Conservation (phyloP, 2,888 invertebrate species). For the Xanthia togata region DNA sequence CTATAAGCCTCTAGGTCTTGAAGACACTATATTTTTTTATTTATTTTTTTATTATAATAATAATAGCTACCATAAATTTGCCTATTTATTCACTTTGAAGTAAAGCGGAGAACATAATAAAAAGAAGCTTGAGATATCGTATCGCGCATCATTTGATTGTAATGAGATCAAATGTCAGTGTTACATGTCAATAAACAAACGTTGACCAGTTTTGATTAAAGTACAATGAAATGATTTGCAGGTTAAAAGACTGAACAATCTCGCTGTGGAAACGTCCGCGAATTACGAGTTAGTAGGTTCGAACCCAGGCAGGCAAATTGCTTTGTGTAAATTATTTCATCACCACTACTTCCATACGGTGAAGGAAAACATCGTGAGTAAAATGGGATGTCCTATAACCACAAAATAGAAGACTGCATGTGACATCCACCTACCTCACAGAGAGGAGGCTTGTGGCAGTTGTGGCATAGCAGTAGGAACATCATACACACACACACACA, state of each 20-base stretch:
- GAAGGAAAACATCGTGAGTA: not conserved
- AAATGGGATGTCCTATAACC: too few relatives aligned
- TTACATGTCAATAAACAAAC: conserved; percentile 10
- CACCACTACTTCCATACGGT: not conserved
- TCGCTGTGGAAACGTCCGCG: not conserved
- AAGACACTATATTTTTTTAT: too few relatives aligned
- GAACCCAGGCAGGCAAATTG: not conserved
- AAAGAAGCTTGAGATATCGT: not conserved
- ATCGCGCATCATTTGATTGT: not conserved
- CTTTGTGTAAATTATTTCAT: not conserved
- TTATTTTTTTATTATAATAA: too few relatives aligned
- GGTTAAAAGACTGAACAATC: not conserved
- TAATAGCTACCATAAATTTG: not conserved
- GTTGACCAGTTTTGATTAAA: conserved; percentile 24
- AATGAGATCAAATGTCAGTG: conserved; percentile 54
- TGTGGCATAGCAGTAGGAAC: too few relatives aligned
- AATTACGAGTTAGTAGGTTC: not conserved
- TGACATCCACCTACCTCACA: too few relatives aligned
- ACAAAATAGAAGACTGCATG: not conserved
- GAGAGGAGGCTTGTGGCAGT: too few relatives aligned
- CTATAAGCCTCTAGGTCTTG: not conserved
- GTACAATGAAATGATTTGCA: conserved; percentile 43
- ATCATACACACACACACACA: too few relatives aligned
- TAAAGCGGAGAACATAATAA: not conserved
- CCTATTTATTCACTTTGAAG: not conserved